Base-by-base conservation (phyloP, 2,797 vertebrate genomes). In the Phrynocephalus guinanensis region DNA sequence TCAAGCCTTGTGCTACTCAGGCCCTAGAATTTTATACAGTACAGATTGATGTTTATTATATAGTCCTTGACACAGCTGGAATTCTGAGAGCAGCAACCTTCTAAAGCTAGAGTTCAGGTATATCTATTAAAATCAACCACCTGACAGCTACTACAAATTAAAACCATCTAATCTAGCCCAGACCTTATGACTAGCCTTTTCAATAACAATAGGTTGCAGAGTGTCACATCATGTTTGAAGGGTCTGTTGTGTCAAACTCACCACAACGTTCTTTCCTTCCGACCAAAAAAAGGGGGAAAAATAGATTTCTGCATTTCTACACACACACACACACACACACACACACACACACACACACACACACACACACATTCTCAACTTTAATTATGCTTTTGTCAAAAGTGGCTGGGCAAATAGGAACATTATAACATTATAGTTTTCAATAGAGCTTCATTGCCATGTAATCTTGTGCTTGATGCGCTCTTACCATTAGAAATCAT, bases 361-460 rank as follows among this genome's bases (percentile, higher is more conserved):
- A 33, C 33, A 33, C 33, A 33, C 33, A 33, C 33, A 33, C 33
- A 33, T 88, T 93, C 22, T 87, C 52, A 70, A 63, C 82, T 87
- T 82, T 89, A 85, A 87, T 83, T 91, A 78, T 8, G 20, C 89
- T 24, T 81, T 30, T 91, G 83, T 52, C 9, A 92, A 91, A 93
- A 70, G 15, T 16, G 24, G 82, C 38, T 71, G 86, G 76, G 79
- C 83, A 82, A 86, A 0, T 33, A 77, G 2, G 48, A 83, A 76
- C 81, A 71, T 1, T 83, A 33, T 75, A 83, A 76, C 81, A 71
- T 1, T 83, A 33, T 75, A 90, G 67, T 63, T 92, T 52, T 52
- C 82, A 38, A 76, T 67, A 77, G 91, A 90, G 87, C 82, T 88
- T 85, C 44, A 18, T 30, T 71, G 76, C 63, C 0, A 0, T n/a